Evolutionary conservation across 30 jellyfish, hydroid and myxozoan species (phyloP).

Genomic region (Clytia hemisphaerica): DNA sequence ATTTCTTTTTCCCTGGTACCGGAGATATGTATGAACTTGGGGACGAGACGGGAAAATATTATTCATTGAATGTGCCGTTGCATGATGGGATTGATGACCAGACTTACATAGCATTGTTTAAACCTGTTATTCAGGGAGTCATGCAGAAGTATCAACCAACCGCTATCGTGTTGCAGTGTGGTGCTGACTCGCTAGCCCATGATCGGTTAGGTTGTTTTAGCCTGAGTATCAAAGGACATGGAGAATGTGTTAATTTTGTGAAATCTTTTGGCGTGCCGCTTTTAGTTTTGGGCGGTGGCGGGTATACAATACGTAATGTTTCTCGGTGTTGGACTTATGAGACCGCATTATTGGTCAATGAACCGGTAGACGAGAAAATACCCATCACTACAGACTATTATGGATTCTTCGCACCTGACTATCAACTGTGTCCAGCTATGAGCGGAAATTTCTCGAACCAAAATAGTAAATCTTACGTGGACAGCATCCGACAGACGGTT

Average conservation of each 20-base stretch:
- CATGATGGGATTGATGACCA: constrained; percentile 96
- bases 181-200: constrained; percentile 96
- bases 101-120: constrained; percentile 67
- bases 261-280: constrained; percentile 82
- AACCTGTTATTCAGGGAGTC: constrained; percentile 89
- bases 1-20: constrained; percentile 91
- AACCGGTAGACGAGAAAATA: constrained; percentile 53
- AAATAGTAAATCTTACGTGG: constrained; percentile 76
- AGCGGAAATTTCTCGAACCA: constrained; percentile 63
- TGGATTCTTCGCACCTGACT: constrained; percentile 81
- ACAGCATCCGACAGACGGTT: constrained; percentile 72
- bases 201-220: constrained; percentile 94
- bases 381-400: constrained; percentile 67
- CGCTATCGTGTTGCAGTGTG: constrained; percentile 94
- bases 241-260: constrained; percentile 90
- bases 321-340: constrained; percentile 99
- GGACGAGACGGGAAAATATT: constrained; percentile 75
- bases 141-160: constrained; percentile 79
- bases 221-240: constrained; percentile 84
- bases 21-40: constrained; percentile 99
- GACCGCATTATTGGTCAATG: constrained; percentile 79
- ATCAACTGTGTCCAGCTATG: constrained; percentile 76
- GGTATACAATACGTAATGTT: constrained; percentile 93
- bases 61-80: constrained; percentile 85
- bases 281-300: constrained; percentile 99